phyloP scores from a whole-genome alignment of 2,113 vertebrate genomes.

The Phalacrocorax carbo region DNA sequence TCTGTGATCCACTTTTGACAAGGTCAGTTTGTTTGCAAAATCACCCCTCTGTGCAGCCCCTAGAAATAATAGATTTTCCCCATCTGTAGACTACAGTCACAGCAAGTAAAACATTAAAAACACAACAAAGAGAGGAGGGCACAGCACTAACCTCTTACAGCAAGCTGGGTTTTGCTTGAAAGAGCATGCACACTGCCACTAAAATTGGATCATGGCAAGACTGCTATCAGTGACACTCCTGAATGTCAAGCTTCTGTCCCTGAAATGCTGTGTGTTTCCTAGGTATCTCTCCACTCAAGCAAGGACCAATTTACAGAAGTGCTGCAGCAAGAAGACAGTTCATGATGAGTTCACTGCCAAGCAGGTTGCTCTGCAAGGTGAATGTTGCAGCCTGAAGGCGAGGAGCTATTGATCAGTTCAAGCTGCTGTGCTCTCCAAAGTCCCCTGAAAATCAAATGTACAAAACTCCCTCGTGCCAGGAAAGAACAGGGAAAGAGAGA shows the following conservation, averaged over 20 bases:
- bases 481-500: not conserved
- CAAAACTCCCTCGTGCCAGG: not conserved
- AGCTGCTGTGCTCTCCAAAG: not conserved
- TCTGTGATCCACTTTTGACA: not conserved
- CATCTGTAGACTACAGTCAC: not conserved
- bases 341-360: accelerated
- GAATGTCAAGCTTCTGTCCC: not conserved
- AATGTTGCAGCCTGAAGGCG: not conserved
- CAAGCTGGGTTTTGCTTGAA: not conserved
- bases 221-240: not conserved
- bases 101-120: not conserved
- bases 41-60: not conserved
- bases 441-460: not conserved
- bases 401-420: not conserved
- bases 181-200: not conserved
- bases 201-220: not conserved
- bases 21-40: not conserved
- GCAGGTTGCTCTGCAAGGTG: not conserved
- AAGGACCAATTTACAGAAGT: not conserved
- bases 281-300: not conserved
- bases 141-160: not conserved
- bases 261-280: not conserved
- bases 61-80: not conserved
- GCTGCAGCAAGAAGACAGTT: not conserved
- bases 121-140: not conserved